Evolutionary conservation across 2,113 vertebrate species (phyloP).

Genomic region (Saccopteryx bilineata): DNA sequence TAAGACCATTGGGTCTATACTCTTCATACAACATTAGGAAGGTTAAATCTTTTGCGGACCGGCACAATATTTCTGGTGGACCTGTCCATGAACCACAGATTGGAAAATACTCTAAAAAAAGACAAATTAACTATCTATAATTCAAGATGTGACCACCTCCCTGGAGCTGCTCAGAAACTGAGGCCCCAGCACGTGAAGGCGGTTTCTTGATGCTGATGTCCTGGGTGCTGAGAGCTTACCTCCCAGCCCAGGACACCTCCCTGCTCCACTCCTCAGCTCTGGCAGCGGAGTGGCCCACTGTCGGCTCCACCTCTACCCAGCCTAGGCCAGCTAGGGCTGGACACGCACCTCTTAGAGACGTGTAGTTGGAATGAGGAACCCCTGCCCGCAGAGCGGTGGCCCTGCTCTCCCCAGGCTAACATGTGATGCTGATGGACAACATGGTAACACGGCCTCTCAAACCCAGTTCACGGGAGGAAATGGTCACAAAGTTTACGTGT

Average conservation of each 20-base stretch:
- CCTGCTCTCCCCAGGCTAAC: neutral
- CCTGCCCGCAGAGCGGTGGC: too few relatives aligned
- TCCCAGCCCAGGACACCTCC: neutral
- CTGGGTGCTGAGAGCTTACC: neutral
- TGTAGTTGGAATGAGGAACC: neutral
- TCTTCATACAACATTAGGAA: too few relatives aligned
- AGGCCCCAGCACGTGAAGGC: neutral
- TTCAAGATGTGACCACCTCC: neutral
- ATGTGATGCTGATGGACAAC: neutral
- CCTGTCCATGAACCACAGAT: too few relatives aligned
- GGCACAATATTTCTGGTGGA: too few relatives aligned
- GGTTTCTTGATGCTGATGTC: neutral
- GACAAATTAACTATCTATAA: neutral
- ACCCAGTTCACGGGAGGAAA: neutral
- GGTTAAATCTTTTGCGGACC: too few relatives aligned
- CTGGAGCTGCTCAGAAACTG: neutral
- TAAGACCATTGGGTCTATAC: too few relatives aligned
- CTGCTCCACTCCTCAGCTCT: neutral
- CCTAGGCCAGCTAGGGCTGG: neutral
- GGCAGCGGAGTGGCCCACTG: neutral
- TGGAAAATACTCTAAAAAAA: neutral
- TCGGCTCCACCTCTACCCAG: neutral
- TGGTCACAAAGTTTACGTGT: neutral
- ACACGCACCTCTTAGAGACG: neutral
- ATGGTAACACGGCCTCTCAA: neutral